phyloP scores from a whole-genome alignment of 2,113 vertebrate genomes.

The Onychostruthus taczanowskii region DNA sequence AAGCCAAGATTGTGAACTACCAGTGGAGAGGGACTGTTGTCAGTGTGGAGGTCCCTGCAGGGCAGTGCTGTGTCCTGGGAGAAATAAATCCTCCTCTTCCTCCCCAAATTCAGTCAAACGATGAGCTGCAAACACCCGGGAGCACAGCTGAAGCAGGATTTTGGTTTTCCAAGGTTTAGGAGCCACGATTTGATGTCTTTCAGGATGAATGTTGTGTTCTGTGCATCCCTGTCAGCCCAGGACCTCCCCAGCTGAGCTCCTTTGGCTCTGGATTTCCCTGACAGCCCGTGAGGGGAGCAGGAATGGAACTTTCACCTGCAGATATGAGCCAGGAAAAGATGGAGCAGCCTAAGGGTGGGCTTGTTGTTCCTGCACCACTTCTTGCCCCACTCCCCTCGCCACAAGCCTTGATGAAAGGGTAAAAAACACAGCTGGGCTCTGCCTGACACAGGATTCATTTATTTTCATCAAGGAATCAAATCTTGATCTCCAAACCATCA shows the following conservation, averaged over 20 bases:
- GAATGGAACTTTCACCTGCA: background rate
- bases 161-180: background rate
- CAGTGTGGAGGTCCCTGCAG: background rate
- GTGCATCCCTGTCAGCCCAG: background rate
- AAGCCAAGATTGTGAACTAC: background rate
- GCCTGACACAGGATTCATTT: slow-evolving; percentile 4
- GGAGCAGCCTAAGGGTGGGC: background rate
- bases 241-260: background rate
- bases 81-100: background rate
- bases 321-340: background rate
- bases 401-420: background rate
- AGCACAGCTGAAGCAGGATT: background rate
- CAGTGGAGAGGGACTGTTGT: background rate
- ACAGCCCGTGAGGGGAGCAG: background rate
- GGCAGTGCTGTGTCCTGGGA: background rate
- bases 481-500: slow-evolving; percentile 43
- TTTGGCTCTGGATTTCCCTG: background rate
- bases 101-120: background rate
- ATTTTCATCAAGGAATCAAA: slow-evolving; percentile 57
- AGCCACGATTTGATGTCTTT: background rate
- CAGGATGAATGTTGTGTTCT: background rate
- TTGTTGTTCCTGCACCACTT: background rate
- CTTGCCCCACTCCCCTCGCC: background rate
- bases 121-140: background rate
- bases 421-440: background rate